Evolutionary conservation across 2,888 invertebrate species (phyloP).

Genomic region (Clanis bilineata): DNA sequence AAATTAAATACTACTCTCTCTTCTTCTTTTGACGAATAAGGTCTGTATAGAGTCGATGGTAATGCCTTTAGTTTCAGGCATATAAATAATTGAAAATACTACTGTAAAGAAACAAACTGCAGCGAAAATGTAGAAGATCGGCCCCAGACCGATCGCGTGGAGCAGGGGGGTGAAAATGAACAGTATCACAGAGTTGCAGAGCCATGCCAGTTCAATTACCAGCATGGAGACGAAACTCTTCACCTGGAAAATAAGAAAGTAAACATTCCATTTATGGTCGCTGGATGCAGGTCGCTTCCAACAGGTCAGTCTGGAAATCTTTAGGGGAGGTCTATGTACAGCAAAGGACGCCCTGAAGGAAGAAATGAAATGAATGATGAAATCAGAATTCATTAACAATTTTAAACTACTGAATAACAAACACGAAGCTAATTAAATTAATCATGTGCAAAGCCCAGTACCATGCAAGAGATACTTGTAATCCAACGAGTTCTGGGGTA

Average conservation of each 20-base stretch:
- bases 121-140: conserved; percentile 58
- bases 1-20: neutral
- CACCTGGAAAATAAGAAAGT: conserved; percentile 40
- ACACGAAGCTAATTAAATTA: too few relatives aligned
- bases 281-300: too few relatives aligned
- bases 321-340: too few relatives aligned
- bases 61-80: conserved; percentile 57
- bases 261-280: too few relatives aligned
- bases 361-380: too few relatives aligned
- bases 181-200: conserved; percentile 55
- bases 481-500: too few relatives aligned
- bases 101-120: conserved; percentile 43
- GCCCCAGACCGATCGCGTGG: conserved; percentile 48
- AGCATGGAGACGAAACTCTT: conserved; percentile 53
- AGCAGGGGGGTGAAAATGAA: conserved; percentile 58
- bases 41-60: conserved; percentile 49
- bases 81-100: conserved; percentile 37
- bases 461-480: too few relatives aligned
- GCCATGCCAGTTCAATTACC: conserved; percentile 53
- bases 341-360: too few relatives aligned
- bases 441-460: too few relatives aligned
- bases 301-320: too few relatives aligned
- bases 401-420: too few relatives aligned
- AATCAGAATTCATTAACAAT: too few relatives aligned
- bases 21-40: conserved; percentile 7